phyloP scores from a whole-genome alignment of 1,140 invertebrate genomes.

The Lineus longissimus region DNA sequence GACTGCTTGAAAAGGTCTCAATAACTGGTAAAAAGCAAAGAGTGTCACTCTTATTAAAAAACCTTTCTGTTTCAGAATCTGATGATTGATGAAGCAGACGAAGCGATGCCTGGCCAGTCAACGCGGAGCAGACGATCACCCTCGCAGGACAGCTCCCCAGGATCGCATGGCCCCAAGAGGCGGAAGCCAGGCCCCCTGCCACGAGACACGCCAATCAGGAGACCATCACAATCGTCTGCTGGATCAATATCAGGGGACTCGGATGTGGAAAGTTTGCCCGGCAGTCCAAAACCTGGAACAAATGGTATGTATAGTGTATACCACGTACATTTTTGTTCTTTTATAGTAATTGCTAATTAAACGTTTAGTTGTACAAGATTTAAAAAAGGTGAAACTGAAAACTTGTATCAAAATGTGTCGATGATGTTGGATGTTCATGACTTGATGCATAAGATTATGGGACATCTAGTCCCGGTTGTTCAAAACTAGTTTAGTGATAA shows the following conservation, averaged over 20 bases:
- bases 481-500: too few relatives aligned
- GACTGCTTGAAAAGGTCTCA: too few relatives aligned
- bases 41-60: too few relatives aligned
- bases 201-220: constrained; percentile 61
- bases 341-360: not conserved
- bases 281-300: not conserved
- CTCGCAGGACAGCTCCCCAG: constrained; percentile 34
- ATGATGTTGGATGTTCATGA: too few relatives aligned
- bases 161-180: constrained; percentile 61
- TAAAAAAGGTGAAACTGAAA: too few relatives aligned
- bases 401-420: too few relatives aligned
- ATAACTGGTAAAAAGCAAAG: too few relatives aligned
- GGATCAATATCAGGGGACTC: constrained; percentile 39
- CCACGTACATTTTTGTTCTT: not conserved
- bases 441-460: too few relatives aligned
- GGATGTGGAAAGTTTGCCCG: not conserved
- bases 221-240: constrained; percentile 51
- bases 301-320: not conserved
- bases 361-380: not conserved
- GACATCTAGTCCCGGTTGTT: too few relatives aligned
- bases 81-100: constrained; percentile 49
- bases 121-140: constrained; percentile 32
- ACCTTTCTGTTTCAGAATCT: constrained; percentile 26
- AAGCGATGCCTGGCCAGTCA: constrained; percentile 35
- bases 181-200: constrained; percentile 78